Evolutionary conservation across 2,888 invertebrate species (phyloP).

Genomic region (Cybosia mesomella): DNA sequence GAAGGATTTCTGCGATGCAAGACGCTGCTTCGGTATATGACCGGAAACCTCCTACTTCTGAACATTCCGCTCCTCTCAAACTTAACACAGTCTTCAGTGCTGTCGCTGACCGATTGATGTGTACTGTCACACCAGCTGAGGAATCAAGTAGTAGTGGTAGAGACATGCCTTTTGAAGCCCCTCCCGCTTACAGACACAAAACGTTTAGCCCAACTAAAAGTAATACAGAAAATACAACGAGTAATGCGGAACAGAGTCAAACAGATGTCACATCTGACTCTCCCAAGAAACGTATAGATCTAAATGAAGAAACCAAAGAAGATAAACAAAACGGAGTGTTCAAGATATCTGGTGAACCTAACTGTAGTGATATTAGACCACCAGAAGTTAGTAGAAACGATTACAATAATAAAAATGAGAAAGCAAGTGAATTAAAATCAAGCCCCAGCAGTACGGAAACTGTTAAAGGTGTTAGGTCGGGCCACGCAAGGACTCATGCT

Average conservation of each 20-base stretch:
- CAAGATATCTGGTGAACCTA: conserved; percentile 81
- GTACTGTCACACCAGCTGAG: conserved; percentile 82
- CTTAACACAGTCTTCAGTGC: conserved; percentile 85
- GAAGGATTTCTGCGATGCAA: conserved; percentile 93
- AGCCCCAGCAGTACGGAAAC: conserved; percentile 77
- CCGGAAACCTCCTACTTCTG: conserved; percentile 80
- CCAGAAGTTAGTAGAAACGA: conserved; percentile 77
- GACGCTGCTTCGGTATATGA: conserved; percentile 90
- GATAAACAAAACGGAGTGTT: conserved; percentile 80
- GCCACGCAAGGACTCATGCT: conserved; percentile 91
- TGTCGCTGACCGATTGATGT: conserved; percentile 84
- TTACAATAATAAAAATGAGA: conserved; percentile 73
- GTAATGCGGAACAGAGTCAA: conserved; percentile 77
- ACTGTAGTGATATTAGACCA: conserved; percentile 78
- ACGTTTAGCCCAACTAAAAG: conserved; percentile 84
- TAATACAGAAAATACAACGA: conserved; percentile 64
- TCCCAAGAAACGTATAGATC: conserved; percentile 69
- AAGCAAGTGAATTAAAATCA: conserved; percentile 70
- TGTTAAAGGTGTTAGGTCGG: conserved; percentile 83
- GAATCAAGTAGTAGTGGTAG: conserved; percentile 84
- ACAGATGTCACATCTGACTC: conserved; percentile 80
- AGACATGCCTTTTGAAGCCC: conserved; percentile 80
- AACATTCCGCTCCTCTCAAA: conserved; percentile 80
- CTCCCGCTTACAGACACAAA: conserved; percentile 79
- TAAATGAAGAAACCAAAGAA: conserved; percentile 69